Conservation (phyloP, 53 echinoderm and acorn worm species). For the Luidia sarsii region DNA sequence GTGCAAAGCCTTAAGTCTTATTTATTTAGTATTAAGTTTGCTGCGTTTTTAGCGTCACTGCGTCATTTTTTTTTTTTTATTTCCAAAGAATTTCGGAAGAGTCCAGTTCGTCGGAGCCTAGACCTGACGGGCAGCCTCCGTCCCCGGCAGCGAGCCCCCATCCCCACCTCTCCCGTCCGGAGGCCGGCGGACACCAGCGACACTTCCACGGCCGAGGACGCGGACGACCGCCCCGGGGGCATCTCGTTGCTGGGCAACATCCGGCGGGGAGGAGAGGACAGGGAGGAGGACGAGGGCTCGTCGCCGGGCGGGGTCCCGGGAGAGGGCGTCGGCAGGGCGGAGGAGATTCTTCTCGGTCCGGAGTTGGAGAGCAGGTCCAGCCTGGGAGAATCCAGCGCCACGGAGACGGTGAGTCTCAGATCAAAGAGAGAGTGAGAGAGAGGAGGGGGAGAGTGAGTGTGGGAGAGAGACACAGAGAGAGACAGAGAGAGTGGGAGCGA, state of each 20-base stretch:
- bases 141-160: constrained; percentile 71
- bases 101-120: constrained; percentile 66
- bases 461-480: too few species aligned
- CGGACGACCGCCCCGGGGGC: not conserved
- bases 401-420: constrained; percentile 63
- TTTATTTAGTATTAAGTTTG: too few species aligned
- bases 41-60: too few species aligned
- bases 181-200: constrained; percentile 15
- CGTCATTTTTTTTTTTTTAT: too few species aligned
- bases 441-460: too few species aligned
- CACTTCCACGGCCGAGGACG: constrained; percentile 4
- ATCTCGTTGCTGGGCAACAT: too few species aligned
- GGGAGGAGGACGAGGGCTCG: not conserved
- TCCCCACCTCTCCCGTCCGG: constrained; percentile 76
- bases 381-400: constrained; percentile 53
- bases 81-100: too few species aligned
- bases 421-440: too few species aligned
- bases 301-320: constrained; percentile 25
- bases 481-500: too few species aligned
- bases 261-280: not conserved
- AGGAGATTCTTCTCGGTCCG: constrained; percentile 78
- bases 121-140: constrained; percentile 69
- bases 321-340: constrained; percentile 10
- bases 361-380: constrained; percentile 77
- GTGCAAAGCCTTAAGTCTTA: too few species aligned